Evolutionary conservation across 2,888 invertebrate genomes (phyloP), one percentile per base, ranked within the genome.

Genomic region (Meteorus cinctellus): DNA sequence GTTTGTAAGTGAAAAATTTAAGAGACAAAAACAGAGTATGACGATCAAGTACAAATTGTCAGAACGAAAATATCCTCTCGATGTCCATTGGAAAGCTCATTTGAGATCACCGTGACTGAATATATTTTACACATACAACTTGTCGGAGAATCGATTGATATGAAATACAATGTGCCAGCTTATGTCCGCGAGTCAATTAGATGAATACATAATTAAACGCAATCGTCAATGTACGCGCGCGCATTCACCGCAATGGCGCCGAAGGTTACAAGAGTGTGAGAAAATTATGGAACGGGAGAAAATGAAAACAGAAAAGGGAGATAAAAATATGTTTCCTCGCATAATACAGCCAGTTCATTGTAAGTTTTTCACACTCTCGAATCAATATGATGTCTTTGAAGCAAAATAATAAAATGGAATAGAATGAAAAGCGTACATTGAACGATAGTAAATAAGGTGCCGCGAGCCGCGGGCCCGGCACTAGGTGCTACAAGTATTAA

Each of bases 401-500:
- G 55, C 10, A n/a, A 55, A 55, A 24, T 55, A 8, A 55, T 55
- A 4, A 16, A n/a, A 16, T 16, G 14, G n/a, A 48, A 8, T 8
- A 34, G 19, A 34, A 34, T 41, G 34, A 36, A 31, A 34, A 36
- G 29, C 59, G 59, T 29, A 36, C 51, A 51, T 29, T n/a, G 48
- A 51, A 29, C 48, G 68, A 68, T 51, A 29, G 65, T 19, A 29
- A 63, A 71, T 65, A 70, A 78, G 66, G 78, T 78, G 78, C 65
- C 72, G 74, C 62, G 84, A 81, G 85, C 83, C 81, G 84, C 83
- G 83, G 81, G 82, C 84, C 82, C 82, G 82, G 81, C 83, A 83
- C 83, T 84, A 84, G 86, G 86, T 86, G 86, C 86, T 86, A 86
- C 85, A 86, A 84, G 85, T 86, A 85, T 86, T 83, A 81, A 82